These are phyloP conservation scores for Nannoperca australis DNA, from an alignment of 2,797 vertebrate genomes.

Conservation along the genomic window DNA sequence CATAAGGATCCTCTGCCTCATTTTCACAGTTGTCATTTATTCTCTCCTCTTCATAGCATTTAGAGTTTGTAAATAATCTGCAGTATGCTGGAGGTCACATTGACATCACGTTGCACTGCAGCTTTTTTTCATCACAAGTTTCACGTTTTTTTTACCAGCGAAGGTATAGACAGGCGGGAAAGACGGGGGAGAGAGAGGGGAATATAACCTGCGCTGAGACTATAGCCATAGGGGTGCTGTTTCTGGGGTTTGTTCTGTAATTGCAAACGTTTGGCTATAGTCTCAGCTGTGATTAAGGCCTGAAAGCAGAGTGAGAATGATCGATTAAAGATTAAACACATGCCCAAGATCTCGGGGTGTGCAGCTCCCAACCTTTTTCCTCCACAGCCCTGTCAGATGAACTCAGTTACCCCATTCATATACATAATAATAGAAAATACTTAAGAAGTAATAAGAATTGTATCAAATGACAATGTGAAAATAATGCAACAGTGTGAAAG, in stretches of 20 bases:
- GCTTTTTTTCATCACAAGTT: constrained; percentile 2
- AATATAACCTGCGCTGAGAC: too few species aligned
- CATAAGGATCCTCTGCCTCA: neutral
- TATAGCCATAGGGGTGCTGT: too few species aligned
- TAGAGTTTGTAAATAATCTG: neutral
- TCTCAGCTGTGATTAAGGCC: neutral
- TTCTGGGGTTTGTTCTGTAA: neutral
- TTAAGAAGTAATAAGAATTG: too few species aligned
- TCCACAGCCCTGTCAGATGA: neutral
- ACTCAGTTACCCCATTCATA: neutral
- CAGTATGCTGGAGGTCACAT: neutral
- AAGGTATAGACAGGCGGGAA: too few species aligned
- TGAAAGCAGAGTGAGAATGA: neutral
- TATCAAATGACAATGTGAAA: neutral
- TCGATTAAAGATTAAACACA: neutral
- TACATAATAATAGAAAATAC: too few species aligned
- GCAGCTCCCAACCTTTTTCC: neutral
- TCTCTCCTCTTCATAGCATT: neutral
- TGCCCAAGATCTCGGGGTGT: neutral
- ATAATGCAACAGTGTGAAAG: too few species aligned
- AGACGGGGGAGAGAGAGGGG: too few species aligned
- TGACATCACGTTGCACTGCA: constrained; percentile 30
- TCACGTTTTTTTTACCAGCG: neutral
- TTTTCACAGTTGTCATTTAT: neutral
- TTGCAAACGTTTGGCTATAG: neutral